Conservation (phyloP, 2,888 invertebrate species). For the Pyrochroa serraticornis region DNA sequence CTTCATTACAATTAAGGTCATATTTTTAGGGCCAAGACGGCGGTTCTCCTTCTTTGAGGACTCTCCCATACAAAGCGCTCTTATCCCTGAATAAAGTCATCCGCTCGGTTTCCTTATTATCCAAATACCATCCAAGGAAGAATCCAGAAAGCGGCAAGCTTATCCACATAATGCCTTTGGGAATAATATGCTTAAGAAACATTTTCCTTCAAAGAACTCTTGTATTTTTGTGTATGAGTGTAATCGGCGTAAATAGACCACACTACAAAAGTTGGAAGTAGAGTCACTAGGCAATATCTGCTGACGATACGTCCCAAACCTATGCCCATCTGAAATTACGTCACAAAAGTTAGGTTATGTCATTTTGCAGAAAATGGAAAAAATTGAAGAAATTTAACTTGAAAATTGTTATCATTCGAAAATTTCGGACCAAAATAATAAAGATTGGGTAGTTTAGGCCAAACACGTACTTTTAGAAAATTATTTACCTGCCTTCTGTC, state of each 20-base stretch:
- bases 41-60: slow-evolving; percentile 67
- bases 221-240: slow-evolving; percentile 76
- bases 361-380: not conserved
- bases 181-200: slow-evolving; percentile 61
- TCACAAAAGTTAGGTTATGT: slow-evolving; percentile 45
- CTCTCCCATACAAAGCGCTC: slow-evolving; percentile 76
- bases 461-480: not conserved
- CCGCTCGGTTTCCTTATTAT: slow-evolving; percentile 72
- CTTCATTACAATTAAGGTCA: too few species aligned
- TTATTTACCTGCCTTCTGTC: not conserved
- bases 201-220: slow-evolving; percentile 60
- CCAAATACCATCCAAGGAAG: slow-evolving; percentile 68
- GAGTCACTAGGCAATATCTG: slow-evolving; percentile 70
- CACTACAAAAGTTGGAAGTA: slow-evolving; percentile 68
- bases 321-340: slow-evolving; percentile 61
- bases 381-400: not conserved
- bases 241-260: slow-evolving; percentile 74
- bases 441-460: not conserved
- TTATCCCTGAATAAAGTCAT: slow-evolving; percentile 79
- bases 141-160: slow-evolving; percentile 65
- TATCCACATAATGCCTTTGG: slow-evolving; percentile 59
- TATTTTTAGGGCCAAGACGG: slow-evolving; percentile 72
- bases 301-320: slow-evolving; percentile 58
- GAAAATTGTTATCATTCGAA: not conserved
- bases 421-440: not conserved